Conservation (phyloP, 1,140 invertebrate genomes). For the Heliconius melpomene region DNA sequence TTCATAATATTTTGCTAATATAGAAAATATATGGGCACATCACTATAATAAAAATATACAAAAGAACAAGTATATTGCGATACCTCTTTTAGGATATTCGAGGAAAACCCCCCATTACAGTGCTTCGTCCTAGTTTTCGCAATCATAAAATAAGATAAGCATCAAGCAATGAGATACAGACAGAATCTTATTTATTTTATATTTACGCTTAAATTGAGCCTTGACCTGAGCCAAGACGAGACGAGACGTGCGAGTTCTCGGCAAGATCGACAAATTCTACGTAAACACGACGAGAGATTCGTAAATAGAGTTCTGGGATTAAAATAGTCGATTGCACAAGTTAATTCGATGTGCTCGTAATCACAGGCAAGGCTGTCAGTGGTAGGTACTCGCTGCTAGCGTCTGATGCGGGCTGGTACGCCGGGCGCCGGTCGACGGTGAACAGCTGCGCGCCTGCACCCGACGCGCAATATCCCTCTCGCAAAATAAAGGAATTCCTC, state of each 20-base stretch:
- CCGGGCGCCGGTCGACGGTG: constrained; percentile 57
- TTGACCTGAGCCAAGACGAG: constrained; percentile 53
- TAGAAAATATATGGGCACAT: neutral
- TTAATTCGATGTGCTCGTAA: constrained; percentile 48
- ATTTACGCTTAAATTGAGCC: constrained; percentile 70
- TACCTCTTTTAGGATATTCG: neutral
- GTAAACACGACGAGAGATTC: constrained; percentile 42
- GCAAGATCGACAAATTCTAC: constrained; percentile 40
- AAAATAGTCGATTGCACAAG: constrained; percentile 45
- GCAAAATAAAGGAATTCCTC: constrained; percentile 75
- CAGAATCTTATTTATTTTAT: constrained; percentile 68
- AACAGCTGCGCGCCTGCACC: constrained; percentile 71
- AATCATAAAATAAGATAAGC: constrained; percentile 76
- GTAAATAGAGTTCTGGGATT: constrained; percentile 45
- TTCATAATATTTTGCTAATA: neutral
- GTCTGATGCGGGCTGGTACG: constrained; percentile 58
- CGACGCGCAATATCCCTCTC: constrained; percentile 79
- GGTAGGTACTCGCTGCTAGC: constrained; percentile 30
- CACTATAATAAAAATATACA: neutral
- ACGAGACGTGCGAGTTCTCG: constrained; percentile 45
- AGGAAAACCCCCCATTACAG: constrained; percentile 55
- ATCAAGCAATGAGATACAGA: constrained; percentile 67
- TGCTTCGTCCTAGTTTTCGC: constrained; percentile 61
- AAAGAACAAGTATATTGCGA: neutral
- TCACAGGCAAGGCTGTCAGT: constrained; percentile 53